Evolutionary conservation across 2,888 invertebrate species (phyloP).

Genomic region (Arenicola marina): DNA sequence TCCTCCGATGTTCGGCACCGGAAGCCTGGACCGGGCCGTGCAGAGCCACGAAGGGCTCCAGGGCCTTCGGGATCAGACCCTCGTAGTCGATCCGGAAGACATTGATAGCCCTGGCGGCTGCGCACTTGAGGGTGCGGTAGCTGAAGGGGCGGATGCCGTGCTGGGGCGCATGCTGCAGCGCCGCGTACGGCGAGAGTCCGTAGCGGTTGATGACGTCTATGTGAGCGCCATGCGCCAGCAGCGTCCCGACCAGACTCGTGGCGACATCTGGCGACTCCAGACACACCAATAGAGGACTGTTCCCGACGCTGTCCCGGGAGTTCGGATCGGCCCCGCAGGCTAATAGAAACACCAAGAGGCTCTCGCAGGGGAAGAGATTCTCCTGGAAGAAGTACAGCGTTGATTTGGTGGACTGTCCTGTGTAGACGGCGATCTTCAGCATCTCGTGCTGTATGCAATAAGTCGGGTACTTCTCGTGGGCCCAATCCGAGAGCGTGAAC

Average conservation of each 20-base stretch:
- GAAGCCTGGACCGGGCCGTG: too few relatives aligned
- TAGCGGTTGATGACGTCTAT: constrained; percentile 80
- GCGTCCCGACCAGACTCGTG: constrained; percentile 63
- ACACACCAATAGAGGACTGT: constrained; percentile 74
- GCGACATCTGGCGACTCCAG: constrained; percentile 14
- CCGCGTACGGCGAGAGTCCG: constrained; percentile 74
- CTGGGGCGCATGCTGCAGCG: constrained; percentile 64
- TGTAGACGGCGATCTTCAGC: constrained; percentile 78
- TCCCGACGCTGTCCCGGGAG: constrained; percentile 73
- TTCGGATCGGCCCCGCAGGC: constrained; percentile 79
- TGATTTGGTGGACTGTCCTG: constrained; percentile 14
- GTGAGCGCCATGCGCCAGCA: constrained; percentile 78
- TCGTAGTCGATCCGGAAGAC: constrained; percentile 70
- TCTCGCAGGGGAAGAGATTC: constrained; percentile 69
- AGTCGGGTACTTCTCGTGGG: constrained; percentile 68
- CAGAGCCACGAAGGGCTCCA: constrained; percentile 19
- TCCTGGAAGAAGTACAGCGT: constrained; percentile 28
- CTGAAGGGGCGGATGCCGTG: constrained; percentile 66
- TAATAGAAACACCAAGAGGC: constrained; percentile 74
- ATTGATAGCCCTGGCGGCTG: constrained; percentile 78
- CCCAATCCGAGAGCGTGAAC: constrained; percentile 58
- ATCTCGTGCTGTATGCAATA: constrained; percentile 75
- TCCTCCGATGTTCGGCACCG: too few relatives aligned
- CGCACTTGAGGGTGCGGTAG: constrained; percentile 78
- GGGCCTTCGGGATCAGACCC: constrained; percentile 68